A percentile compares a stretch with the other conserved stretches of the same genome.
Conservation (phyloP, 1,140 invertebrate species). For the Bombus pyrosoma region DNA sequence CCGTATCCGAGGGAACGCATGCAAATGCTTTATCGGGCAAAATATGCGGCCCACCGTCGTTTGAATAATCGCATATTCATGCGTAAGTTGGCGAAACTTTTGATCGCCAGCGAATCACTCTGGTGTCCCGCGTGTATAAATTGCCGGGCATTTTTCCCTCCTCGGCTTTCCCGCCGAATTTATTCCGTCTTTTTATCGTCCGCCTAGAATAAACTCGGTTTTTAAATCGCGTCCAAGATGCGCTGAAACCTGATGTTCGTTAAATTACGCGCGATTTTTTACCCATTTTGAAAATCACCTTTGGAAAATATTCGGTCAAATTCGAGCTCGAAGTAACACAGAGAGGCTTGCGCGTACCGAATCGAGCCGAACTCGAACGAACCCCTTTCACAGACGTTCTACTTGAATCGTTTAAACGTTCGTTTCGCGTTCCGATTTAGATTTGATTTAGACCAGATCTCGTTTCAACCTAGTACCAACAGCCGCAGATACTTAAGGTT, state of each 20-base stretch:
- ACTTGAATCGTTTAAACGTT: not conserved
- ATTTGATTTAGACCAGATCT: not conserved
- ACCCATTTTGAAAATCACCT: too few relatives aligned
- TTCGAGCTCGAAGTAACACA: too few relatives aligned
- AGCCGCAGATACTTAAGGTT: not conserved
- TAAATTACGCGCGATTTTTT: too few relatives aligned
- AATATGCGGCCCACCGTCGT: constrained; percentile 9
- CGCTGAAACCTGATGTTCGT: too few relatives aligned
- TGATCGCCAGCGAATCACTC: not conserved
- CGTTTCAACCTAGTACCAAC: not conserved
- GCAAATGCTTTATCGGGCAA: constrained; percentile 32
- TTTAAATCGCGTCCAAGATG: not conserved
- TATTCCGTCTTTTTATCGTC: not conserved
- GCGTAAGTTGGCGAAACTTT: constrained; percentile 26
- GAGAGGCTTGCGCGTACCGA: too few relatives aligned
- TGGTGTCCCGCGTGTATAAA: not conserved
- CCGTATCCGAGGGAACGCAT: constrained; percentile 4
- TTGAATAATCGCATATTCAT: constrained; percentile 51
- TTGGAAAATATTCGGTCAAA: too few relatives aligned
- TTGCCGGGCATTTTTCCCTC: not conserved
- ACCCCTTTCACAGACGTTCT: not conserved
- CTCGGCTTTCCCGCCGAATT: not conserved
- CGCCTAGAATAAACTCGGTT: not conserved
- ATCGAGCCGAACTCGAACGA: not conserved
- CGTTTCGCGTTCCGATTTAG: not conserved